Conservation (phyloP, 2,888 invertebrate species). For the Cryptocheilus praepositus region DNA sequence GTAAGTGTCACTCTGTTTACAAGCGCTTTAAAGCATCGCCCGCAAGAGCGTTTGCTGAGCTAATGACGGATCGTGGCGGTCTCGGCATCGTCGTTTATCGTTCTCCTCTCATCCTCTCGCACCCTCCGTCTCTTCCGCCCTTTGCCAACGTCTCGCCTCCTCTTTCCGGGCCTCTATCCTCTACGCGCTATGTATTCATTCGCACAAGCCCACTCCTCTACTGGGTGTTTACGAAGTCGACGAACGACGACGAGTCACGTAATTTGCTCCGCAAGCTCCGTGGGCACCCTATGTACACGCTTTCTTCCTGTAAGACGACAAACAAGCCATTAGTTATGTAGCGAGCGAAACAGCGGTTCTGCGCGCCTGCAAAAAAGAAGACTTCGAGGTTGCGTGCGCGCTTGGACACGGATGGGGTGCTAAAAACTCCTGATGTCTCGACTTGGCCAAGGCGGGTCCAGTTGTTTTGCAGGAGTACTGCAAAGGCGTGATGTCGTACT, state of each 20-base stretch:
- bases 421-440: no score
- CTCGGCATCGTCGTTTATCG: slow-evolving; percentile 20
- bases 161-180: background rate
- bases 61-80: slow-evolving; percentile 52
- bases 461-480: no score
- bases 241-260: slow-evolving; percentile 24
- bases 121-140: background rate
- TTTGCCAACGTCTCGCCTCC: background rate
- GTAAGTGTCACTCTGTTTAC: slow-evolving; percentile 79
- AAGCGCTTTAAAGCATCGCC: slow-evolving; percentile 35
- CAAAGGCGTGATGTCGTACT: no score
- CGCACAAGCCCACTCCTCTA: slow-evolving; percentile 10
- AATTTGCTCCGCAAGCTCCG: slow-evolving; percentile 31
- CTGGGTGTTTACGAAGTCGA: slow-evolving; percentile 42
- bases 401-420: no score
- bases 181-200: slow-evolving; percentile 16
- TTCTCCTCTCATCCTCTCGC: background rate
- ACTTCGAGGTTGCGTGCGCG: no score
- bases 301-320: slow-evolving; percentile 1
- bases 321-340: no score
- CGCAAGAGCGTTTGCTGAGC: slow-evolving; percentile 47
- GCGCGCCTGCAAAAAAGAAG: no score
- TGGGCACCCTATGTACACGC: background rate
- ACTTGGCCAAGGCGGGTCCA: no score
- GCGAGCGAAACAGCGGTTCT: no score